These are phyloP conservation scores for Aporrectodea caliginosa DNA, from an alignment of 1,140 invertebrate genomes.

Conservation along the genomic window DNA sequence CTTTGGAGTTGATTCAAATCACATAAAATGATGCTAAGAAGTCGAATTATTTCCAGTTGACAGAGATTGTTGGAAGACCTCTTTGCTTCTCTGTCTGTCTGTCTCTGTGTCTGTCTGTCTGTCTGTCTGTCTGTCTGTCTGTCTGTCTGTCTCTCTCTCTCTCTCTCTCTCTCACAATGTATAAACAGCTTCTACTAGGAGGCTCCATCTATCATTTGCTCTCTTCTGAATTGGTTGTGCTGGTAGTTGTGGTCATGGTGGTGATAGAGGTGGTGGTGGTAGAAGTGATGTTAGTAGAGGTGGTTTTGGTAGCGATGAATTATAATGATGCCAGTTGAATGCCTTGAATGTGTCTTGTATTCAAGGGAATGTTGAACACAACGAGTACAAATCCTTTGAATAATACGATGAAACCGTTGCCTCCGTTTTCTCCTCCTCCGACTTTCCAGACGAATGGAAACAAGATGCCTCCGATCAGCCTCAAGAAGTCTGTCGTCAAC, in stretches of 20 bases:
- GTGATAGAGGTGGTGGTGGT: background rate
- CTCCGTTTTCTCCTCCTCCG: constrained; percentile 51
- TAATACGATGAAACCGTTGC: constrained; percentile 28
- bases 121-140: too few relatives aligned
- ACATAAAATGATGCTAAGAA: too few relatives aligned
- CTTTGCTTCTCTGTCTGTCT: too few relatives aligned
- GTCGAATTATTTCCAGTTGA: too few relatives aligned
- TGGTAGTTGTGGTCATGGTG: background rate
- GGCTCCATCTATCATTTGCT: too few relatives aligned
- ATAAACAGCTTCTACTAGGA: too few relatives aligned
- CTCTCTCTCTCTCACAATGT: too few relatives aligned
- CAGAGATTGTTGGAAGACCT: too few relatives aligned
- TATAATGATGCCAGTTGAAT: background rate
- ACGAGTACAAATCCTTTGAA: constrained; percentile 13
- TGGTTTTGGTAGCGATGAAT: background rate
- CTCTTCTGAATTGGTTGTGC: background rate
- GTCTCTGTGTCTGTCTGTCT: too few relatives aligned
- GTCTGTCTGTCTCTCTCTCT: too few relatives aligned
- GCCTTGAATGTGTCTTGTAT: constrained; percentile 10
- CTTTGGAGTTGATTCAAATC: background rate
- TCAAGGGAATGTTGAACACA: constrained; percentile 46
- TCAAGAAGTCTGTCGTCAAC: background rate
- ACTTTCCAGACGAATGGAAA: constrained; percentile 39
- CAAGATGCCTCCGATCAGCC: constrained; percentile 31
- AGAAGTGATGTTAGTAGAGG: background rate